Evolutionary conservation across 2,113 vertebrate genomes (phyloP).

Genomic region (Ptyas mucosa): DNA sequence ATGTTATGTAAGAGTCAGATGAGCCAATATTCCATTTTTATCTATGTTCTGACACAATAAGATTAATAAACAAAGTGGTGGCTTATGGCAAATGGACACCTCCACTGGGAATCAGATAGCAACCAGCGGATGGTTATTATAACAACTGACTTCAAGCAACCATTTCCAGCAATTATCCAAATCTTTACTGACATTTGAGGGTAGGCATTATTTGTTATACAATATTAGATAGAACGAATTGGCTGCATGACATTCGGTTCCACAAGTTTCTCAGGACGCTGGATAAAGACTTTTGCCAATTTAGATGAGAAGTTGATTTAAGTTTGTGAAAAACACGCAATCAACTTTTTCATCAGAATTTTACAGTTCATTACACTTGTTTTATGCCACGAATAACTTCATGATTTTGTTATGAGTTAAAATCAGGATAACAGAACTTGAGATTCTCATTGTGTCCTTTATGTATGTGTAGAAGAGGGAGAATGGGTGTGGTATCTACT

Average conservation of each 20-base stretch:
- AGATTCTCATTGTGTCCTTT: neutral
- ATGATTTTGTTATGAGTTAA: neutral
- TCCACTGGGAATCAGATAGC: constrained; percentile 39
- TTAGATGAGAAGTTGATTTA: constrained; percentile 1
- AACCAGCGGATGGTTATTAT: constrained; percentile 42
- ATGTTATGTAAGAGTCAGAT: constrained; percentile 23
- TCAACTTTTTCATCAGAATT: neutral
- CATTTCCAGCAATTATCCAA: constrained; percentile 55
- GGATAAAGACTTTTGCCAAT: neutral
- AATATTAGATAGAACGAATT: constrained; percentile 29
- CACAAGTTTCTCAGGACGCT: constrained; percentile 11
- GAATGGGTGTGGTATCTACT: neutral
- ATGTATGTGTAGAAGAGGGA: neutral
- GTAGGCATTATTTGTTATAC: constrained; percentile 37
- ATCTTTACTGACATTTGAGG: constrained; percentile 43
- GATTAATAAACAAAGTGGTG: constrained; percentile 25
- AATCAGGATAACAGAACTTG: neutral
- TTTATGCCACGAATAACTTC: neutral
- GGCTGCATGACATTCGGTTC: neutral
- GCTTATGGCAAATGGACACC: constrained; percentile 34
- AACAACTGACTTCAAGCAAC: constrained; percentile 30
- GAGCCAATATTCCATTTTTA: constrained; percentile 38
- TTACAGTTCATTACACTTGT: neutral
- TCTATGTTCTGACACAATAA: constrained; percentile 31
- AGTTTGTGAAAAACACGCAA: neutral